Base-by-base conservation (phyloP, 2,797 vertebrate genomes). In the Phoeniculus purpureus region DNA sequence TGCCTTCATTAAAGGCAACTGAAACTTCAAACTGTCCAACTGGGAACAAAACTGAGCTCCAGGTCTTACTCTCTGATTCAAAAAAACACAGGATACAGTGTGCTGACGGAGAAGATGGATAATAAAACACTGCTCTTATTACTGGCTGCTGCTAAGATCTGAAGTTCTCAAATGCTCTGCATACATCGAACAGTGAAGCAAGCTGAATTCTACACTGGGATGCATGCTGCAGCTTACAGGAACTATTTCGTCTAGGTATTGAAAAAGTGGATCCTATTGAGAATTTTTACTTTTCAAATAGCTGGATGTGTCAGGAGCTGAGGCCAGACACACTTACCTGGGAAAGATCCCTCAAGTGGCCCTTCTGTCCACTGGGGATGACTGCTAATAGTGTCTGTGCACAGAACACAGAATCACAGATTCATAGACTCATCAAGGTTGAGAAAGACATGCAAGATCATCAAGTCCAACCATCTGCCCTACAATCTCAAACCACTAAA, bases 211-310 rank as follows among this genome's bases (percentile, higher is more conserved):
- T 82, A 52, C 68, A 59, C 12, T 4, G 32, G 34, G n/a, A 94
- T 67, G 91, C 79, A 92, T 85, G 48, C 12, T 64, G 19, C 65
- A 89, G 58, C 54, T 87, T 56, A 81, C 54, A 86, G 3, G 27
- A 89, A 52, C 52, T 81, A 70, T 64, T 89, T 91, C 64, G 72
- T 94, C 52, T 75, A n/a, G 61, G 56, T 75, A 87, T 74, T 92
- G 65, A 85, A 89, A 54, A 91, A 54, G n/a, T 7, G 4, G 11
- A 79, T 76, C 21, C 37, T 73, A 60, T 64, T 29, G 89, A 34
- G 87, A 74, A 66, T 67, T 93, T 73, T 81, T 85, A 70, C 65
- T 88, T 87, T 65, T 89, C 75, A 34, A 87, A 73, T 82, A 85
- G 81, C 64, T 76, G 59, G 4, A 66, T 5, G 5, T 84, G 91